Percentiles rank a stretch among this genome's conserved stretches.
These are phyloP conservation scores for Agonum fuliginosum DNA, from an alignment of 2,888 invertebrate genomes.

Conservation along the genomic window DNA sequence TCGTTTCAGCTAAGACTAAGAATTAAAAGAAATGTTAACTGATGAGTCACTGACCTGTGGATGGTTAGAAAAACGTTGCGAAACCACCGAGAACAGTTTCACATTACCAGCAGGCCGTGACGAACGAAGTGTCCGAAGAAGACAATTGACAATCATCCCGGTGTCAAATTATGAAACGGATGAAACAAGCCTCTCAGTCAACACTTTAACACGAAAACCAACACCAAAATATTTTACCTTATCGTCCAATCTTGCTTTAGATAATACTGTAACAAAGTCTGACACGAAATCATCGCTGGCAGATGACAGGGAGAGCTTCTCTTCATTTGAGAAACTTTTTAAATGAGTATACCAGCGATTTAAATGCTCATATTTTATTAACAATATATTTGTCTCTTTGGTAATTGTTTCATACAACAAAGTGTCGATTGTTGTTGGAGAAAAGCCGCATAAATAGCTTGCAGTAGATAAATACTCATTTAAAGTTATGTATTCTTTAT, in stretches of 20 bases:
- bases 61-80: conserved; percentile 65
- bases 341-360: conserved; percentile 79
- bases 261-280: conserved; percentile 71
- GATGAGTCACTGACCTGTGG: conserved; percentile 71
- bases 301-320: conserved; percentile 73
- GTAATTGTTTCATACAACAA: conserved; percentile 71
- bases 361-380: conserved; percentile 73
- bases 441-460: conserved; percentile 77
- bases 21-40: conserved; percentile 18
- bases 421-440: conserved; percentile 75
- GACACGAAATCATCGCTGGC: conserved; percentile 68
- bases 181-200: conserved; percentile 64
- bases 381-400: conserved; percentile 66
- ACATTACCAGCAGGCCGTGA: conserved; percentile 69
- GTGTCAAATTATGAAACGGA: conserved; percentile 62
- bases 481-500: conserved; percentile 63
- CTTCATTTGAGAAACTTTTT: conserved; percentile 76
- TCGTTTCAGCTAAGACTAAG: conserved; percentile 44
- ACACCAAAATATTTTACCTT: conserved; percentile 67
- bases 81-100: conserved; percentile 65
- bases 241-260: conserved; percentile 64
- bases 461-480: conserved; percentile 74
- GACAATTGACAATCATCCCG: conserved; percentile 62
- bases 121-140: conserved; percentile 67
- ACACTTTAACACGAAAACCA: conserved; percentile 65